A percentile compares a stretch with the other conserved stretches of the same genome.
phyloP scores from a whole-genome alignment of 2,113 vertebrate species.

The Neoarius graeffei region DNA sequence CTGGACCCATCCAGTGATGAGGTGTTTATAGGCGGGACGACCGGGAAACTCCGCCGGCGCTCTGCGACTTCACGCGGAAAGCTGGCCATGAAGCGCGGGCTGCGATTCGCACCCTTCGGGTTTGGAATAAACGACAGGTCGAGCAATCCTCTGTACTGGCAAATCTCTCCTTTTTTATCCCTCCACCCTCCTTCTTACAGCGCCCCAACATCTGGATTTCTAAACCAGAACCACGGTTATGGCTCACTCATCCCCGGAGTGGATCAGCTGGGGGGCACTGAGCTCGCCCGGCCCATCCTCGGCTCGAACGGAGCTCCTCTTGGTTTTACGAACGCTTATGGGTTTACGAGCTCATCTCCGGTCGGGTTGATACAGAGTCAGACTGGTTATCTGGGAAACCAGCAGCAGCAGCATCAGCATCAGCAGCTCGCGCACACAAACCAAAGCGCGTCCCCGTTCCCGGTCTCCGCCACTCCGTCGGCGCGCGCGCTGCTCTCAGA shows the following conservation, averaged over 20 bases:
- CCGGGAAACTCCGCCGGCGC: conserved; percentile 78
- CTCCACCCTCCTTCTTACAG: conserved; percentile 77
- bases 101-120: conserved; percentile 74
- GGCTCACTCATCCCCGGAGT: conserved; percentile 72
- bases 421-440: conserved; percentile 59
- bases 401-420: conserved; percentile 53
- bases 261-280: conserved; percentile 72
- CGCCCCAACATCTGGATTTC: conserved; percentile 68
- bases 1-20: conserved; percentile 79
- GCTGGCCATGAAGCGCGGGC: conserved; percentile 76
- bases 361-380: conserved; percentile 74
- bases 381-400: conserved; percentile 69
- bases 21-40: conserved; percentile 79
- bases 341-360: conserved; percentile 68
- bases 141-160: conserved; percentile 77
- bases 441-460: conserved; percentile 62
- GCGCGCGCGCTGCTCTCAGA: conserved; percentile 63
- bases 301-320: conserved; percentile 64
- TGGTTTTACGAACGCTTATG: conserved; percentile 70
- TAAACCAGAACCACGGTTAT: conserved; percentile 71
- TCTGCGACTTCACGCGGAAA: conserved; percentile 77
- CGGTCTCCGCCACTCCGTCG: conserved; percentile 44
- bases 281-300: conserved; percentile 68
- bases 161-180: conserved; percentile 76
- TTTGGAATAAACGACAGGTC: conserved; percentile 73